Percentiles rank a stretch among this genome's conserved stretches.
phyloP scores from a whole-genome alignment of 1,140 invertebrate species.

The Triops longicaudatus region DNA sequence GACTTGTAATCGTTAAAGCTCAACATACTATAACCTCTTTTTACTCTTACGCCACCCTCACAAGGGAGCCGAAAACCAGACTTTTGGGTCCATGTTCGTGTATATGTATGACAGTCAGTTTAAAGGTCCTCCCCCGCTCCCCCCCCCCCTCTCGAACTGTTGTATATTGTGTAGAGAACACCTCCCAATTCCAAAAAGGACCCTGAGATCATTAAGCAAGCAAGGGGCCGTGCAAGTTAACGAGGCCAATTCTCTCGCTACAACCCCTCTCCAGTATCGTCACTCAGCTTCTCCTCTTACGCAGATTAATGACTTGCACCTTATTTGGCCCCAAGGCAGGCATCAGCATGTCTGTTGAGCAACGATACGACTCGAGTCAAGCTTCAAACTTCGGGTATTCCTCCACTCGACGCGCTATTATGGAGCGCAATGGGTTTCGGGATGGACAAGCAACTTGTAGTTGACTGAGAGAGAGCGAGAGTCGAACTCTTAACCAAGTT shows the following conservation, averaged over 20 bases:
- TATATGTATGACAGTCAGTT: not conserved
- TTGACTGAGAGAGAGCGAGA: not conserved
- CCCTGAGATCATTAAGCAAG: conserved; percentile 6
- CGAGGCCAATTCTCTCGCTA: conserved; percentile 10
- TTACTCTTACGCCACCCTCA: not conserved
- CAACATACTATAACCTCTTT: not conserved
- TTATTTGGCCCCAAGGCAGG: not conserved
- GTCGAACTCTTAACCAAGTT: not conserved
- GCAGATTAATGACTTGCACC: conserved; percentile 9
- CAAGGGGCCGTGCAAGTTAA: conserved; percentile 14
- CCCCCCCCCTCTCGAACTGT: not conserved
- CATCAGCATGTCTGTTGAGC: conserved; percentile 11
- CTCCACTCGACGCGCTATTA: not conserved
- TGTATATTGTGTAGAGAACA: not conserved
- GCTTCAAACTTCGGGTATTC: not conserved
- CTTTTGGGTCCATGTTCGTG: not conserved
- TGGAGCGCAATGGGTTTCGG: not conserved
- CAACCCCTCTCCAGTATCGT: not conserved
- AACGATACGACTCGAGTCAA: not conserved
- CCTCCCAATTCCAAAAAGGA: not conserved
- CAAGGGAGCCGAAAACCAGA: not conserved
- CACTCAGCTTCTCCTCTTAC: conserved; percentile 14
- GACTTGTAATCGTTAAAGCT: not conserved
- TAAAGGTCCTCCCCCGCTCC: not conserved
- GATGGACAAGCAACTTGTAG: not conserved